Conservation (phyloP, 2,113 vertebrate species). For the Heptranchias perlo region DNA sequence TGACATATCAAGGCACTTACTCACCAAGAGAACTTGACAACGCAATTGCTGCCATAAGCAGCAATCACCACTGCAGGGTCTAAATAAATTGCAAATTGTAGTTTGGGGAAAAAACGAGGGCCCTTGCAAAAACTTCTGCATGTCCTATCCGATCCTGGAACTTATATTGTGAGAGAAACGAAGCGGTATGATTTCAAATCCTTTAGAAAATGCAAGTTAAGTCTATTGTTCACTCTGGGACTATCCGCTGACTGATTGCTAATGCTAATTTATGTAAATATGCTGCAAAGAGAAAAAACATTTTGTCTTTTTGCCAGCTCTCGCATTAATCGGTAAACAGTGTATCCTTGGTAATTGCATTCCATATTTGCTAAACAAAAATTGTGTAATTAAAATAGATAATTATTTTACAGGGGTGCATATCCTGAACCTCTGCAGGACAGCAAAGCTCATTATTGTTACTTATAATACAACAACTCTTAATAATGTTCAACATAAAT, state of each 20-base stretch:
- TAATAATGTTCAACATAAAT: slow-evolving; percentile 37
- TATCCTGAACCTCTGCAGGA: slow-evolving; percentile 22
- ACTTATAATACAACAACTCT: neutral
- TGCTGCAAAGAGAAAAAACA: slow-evolving; percentile 15
- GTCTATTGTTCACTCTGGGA: slow-evolving; percentile 35
- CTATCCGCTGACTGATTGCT: slow-evolving; percentile 30
- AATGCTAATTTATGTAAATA: slow-evolving; percentile 39
- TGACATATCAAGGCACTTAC: slow-evolving; percentile 32
- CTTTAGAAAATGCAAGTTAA: slow-evolving; percentile 21
- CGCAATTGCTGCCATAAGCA: slow-evolving; percentile 34
- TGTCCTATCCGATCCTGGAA: slow-evolving; percentile 24
- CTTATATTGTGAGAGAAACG: neutral
- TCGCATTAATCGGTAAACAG: slow-evolving; percentile 38
- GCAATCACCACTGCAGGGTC: slow-evolving; percentile 29
- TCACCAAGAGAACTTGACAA: slow-evolving; percentile 31
- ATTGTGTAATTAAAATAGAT: slow-evolving; percentile 37
- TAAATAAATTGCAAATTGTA: slow-evolving; percentile 33
- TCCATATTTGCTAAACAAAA: slow-evolving; percentile 38
- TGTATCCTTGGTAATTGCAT: slow-evolving; percentile 38
- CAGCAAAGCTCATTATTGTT: slow-evolving; percentile 8
- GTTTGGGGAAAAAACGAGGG: neutral
- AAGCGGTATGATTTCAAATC: neutral
- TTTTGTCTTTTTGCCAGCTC: slow-evolving; percentile 36
- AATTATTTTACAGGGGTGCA: slow-evolving; percentile 36
- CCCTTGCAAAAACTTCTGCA: slow-evolving; percentile 17